A percentile compares a stretch with the other conserved stretches of the same genome.
phyloP scores from a whole-genome alignment of 1,140 invertebrate genomes.

The Solenopsis invicta region DNA sequence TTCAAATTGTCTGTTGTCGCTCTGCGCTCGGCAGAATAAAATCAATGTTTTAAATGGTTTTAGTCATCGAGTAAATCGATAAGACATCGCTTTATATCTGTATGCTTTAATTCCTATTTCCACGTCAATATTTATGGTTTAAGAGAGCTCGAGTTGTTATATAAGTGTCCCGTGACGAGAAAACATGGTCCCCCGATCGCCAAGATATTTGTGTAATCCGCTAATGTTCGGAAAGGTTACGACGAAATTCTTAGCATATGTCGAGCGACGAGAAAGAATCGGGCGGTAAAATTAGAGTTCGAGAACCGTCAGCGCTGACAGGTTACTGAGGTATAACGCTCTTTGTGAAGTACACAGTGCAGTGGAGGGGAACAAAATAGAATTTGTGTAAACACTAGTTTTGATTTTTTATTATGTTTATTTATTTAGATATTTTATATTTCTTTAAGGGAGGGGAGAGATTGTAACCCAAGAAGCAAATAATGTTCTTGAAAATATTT shows the following conservation, averaged over 20 bases:
- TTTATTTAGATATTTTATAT: not conserved
- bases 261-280: not conserved
- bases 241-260: not conserved
- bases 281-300: slow-evolving; percentile 21
- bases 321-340: not conserved
- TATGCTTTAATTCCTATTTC: slow-evolving; percentile 10
- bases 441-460: not conserved
- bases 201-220: slow-evolving; percentile 21
- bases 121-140: slow-evolving; percentile 36
- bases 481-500: too few relatives aligned
- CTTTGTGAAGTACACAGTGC: not conserved
- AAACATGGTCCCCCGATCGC: not conserved
- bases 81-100: not conserved
- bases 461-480: not conserved
- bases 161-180: not conserved
- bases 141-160: not conserved
- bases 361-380: not conserved
- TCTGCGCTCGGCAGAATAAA: not conserved
- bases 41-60: slow-evolving; percentile 25
- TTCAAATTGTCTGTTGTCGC: not conserved
- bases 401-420: not conserved
- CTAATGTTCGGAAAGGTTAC: not conserved
- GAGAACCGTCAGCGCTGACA: not conserved
- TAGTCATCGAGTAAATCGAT: not conserved
- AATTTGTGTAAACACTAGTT: not conserved